Evolutionary conservation across 2,888 invertebrate genomes (phyloP), one percentile per base, ranked within the genome.

Genomic region (Embidobia sp.): DNA sequence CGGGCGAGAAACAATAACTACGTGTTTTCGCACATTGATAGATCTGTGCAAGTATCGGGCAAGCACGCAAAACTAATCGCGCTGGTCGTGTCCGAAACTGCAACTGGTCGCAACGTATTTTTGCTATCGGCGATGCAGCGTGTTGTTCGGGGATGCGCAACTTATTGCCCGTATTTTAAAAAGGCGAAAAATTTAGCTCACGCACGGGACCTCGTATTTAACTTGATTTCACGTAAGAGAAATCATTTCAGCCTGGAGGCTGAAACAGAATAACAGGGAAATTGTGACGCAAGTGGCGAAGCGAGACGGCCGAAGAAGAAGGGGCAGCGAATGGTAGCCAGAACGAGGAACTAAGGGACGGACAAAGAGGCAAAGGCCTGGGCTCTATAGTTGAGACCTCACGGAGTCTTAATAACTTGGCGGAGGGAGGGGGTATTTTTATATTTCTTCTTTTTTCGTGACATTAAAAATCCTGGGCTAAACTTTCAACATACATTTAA

Each of bases 401-500:
- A 80, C 81, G 82, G 80, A 83, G 83, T 81, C 83, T 87, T 86
- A 86, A 85, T 86, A 86, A 86, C 83, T 85, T 83, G 49, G 70
- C 44, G 78, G 79, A 79, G 82, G 46, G 61, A 49, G 63, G 77
- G 80, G 80, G 83, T 86, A 87, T 87, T 88, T 88, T 87, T 87
- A 85, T 85, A 85, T 84, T 82, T 85, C 80, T 80, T 80, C 83
- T 79, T 84, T 83, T 70, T 77, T 77, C 79, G 83, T 81, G 84
- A 84, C 87, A 86, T 87, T 87, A 85, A 88, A 86, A 88, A 87
- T 85, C 86, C 83, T 81, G 77, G 82, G 81, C 85, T 86, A 86
- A 87, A 88, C 84, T 87, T 87, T 86, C 84, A 84, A 86, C 85
- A 85, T 87, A 85, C 85, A 86, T 86, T 86, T 84, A 87, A 85